phyloP scores from a whole-genome alignment of 2,888 invertebrate genomes.

The Stenoptilia bipunctidactyla region DNA sequence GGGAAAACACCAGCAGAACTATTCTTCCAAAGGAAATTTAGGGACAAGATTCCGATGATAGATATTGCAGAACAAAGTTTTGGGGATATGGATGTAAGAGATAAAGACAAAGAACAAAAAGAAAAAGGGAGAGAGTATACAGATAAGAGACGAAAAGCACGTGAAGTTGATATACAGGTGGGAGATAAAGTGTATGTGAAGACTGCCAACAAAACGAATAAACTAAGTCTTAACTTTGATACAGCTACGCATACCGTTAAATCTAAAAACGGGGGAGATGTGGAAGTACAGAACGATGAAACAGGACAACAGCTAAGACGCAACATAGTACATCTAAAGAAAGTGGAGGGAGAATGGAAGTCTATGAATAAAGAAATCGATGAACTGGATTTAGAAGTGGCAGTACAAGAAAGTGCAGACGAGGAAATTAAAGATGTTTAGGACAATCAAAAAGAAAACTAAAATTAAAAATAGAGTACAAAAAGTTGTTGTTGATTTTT shows the following conservation, averaged over 20 bases:
- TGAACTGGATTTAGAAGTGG: no score
- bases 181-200: slow-evolving; percentile 9
- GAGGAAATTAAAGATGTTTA: no score
- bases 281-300: slow-evolving; percentile 1
- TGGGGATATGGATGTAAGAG: slow-evolving; percentile 9
- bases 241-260: slow-evolving; percentile 2
- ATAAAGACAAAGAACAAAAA: slow-evolving; percentile 12
- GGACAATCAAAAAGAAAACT: no score
- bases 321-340: slow-evolving; percentile 5
- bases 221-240: slow-evolving; percentile 2
- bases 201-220: background rate
- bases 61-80: background rate
- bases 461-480: no score
- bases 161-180: background rate
- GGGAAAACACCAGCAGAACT: slow-evolving; percentile 16
- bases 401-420: no score
- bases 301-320: slow-evolving; percentile 3
- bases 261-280: background rate
- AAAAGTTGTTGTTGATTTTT: no score
- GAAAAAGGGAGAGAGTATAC: slow-evolving; percentile 12
- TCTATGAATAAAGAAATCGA: no score
- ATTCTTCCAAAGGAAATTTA: slow-evolving; percentile 10
- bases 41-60: slow-evolving; percentile 13
- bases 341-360: slow-evolving; percentile 5
- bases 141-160: slow-evolving; percentile 6